These are phyloP conservation scores for Xylocampa areola DNA, from an alignment of 2,888 invertebrate genomes.

Conservation along the genomic window DNA sequence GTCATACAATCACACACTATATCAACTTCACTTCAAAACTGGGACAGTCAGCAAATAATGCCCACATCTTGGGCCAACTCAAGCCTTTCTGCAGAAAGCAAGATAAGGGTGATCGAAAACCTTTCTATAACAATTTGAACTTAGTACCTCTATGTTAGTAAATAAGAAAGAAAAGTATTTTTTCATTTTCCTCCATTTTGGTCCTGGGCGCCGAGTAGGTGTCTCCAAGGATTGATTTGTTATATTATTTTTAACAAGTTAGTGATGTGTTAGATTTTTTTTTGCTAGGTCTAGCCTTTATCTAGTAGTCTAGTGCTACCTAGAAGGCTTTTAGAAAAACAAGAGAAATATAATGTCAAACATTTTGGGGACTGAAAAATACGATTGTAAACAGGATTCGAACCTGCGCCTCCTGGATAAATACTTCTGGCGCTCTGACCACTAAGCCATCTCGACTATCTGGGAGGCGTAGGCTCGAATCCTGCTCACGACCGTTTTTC, in stretches of 20 bases:
- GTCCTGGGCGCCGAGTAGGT: not conserved
- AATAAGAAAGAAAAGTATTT: constrained; percentile 31
- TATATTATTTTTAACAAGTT: constrained; percentile 7
- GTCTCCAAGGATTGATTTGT: constrained; percentile 9
- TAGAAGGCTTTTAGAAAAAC: not conserved
- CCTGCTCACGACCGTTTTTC: no score
- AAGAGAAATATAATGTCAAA: not conserved
- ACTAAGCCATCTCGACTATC: no score
- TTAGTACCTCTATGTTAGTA: constrained; percentile 28
- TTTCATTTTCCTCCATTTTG: constrained; percentile 37
- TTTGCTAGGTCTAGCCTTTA: not conserved
- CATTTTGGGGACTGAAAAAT: no score
- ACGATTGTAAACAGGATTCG: no score
- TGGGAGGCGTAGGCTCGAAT: no score
- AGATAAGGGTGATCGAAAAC: constrained; percentile 58
- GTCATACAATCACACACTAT: constrained; percentile 22
- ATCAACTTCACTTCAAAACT: constrained; percentile 18
- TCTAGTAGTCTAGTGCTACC: no score
- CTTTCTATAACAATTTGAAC: constrained; percentile 29
- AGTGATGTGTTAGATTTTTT: not conserved
- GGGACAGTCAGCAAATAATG: constrained; percentile 24
- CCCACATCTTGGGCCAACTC: constrained; percentile 14
- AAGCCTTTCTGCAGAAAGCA: constrained; percentile 47
- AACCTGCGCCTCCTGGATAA: no score
- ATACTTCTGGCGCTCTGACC: no score